Evolutionary conservation across 2,797 vertebrate species (phyloP).

Genomic region (Morelia viridis): DNA sequence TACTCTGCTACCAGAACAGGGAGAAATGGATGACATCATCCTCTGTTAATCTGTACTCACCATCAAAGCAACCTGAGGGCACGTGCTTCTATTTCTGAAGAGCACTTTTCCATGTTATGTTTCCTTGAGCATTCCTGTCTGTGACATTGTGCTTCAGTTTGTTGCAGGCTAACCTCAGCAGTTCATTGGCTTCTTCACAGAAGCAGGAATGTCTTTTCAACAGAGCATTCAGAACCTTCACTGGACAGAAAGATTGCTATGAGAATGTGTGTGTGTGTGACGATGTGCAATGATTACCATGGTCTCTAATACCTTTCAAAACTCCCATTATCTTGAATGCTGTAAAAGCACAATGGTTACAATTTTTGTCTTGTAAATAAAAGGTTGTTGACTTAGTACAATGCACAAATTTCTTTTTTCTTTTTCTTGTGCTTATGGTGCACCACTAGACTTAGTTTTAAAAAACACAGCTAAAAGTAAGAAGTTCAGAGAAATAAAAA

Average conservation of each 20-base stretch:
- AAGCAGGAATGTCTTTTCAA: neutral
- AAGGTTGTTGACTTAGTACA: neutral
- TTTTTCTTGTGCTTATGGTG: neutral
- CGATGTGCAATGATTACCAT: neutral
- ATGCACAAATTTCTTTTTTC: neutral
- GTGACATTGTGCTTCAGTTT: neutral
- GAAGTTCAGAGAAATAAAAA: neutral
- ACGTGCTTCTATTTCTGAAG: neutral
- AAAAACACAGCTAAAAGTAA: neutral
- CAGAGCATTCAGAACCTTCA: neutral
- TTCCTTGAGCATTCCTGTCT: neutral
- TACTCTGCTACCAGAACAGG: neutral
- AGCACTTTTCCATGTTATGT: neutral
- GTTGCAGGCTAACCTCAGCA: neutral
- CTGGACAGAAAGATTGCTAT: neutral
- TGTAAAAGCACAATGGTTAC: neutral
- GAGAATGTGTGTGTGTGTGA: neutral
- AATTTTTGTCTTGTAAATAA: neutral
- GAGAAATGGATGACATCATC: neutral
- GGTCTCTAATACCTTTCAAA: neutral
- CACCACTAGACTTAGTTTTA: neutral
- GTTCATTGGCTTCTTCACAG: neutral
- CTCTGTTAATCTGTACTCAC: neutral
- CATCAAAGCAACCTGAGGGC: neutral
- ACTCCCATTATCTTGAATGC: neutral